phyloP scores from a whole-genome alignment of 2,113 vertebrate genomes.

The Pangasianodon hypophthalmus region DNA sequence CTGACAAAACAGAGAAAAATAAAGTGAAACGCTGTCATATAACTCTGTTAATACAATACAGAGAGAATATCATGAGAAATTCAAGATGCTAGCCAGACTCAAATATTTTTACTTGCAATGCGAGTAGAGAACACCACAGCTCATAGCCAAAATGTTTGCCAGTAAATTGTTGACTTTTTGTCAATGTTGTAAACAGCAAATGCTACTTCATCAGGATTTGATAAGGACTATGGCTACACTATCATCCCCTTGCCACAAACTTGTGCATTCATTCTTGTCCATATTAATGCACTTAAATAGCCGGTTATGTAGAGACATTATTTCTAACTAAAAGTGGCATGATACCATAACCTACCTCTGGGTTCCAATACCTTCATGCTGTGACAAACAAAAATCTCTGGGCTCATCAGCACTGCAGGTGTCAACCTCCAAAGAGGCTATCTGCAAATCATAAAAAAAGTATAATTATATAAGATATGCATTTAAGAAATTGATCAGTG shows the following conservation, averaged over 20 bases:
- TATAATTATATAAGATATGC: background rate
- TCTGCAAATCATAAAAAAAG: conserved; percentile 57
- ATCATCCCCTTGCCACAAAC: background rate
- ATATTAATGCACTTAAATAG: background rate
- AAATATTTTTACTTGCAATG: background rate
- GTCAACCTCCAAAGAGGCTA: conserved; percentile 73
- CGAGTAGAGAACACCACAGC: background rate
- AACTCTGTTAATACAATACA: background rate
- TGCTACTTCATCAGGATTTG: background rate
- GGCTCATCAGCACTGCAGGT: conserved; percentile 67
- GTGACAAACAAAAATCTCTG: conserved; percentile 69
- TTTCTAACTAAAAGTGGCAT: background rate
- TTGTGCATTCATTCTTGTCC: background rate
- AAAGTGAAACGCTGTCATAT: background rate
- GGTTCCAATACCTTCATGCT: conserved; percentile 60
- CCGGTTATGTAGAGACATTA: background rate
- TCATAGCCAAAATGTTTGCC: background rate
- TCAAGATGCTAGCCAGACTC: background rate
- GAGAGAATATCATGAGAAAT: background rate
- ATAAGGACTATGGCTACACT: background rate
- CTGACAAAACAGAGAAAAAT: background rate
- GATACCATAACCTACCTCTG: conserved; percentile 63
- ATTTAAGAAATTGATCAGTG: background rate
- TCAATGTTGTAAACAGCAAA: background rate
- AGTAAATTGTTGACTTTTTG: background rate